Conservation (phyloP, 2,888 invertebrate species). For the Cryptops parisi region DNA sequence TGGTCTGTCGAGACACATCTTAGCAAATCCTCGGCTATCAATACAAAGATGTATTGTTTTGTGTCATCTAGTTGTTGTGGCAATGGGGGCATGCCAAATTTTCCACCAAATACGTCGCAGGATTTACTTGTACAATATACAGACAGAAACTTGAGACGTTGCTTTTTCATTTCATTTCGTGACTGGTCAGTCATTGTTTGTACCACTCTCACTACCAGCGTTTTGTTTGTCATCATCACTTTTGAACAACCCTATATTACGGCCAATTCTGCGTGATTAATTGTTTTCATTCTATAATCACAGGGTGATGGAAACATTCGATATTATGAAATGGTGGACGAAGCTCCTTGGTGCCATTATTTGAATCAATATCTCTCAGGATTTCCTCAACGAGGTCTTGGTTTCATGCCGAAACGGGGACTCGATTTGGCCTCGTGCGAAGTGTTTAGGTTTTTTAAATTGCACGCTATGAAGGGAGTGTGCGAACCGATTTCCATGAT, state of each 20-base stretch:
- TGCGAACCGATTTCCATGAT: conserved; percentile 97
- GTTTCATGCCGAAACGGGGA: conserved; percentile 94
- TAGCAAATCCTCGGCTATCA: no score
- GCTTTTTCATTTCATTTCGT: no score
- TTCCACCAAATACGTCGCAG: no score
- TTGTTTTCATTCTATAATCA: conserved; percentile 23
- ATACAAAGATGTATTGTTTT: no score
- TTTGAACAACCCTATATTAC: no score
- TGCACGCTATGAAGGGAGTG: conserved; percentile 50
- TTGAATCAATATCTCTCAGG: conserved; percentile 95
- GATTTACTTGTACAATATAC: no score
- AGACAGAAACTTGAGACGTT: no score
- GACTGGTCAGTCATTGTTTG: no score
- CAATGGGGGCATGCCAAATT: no score
- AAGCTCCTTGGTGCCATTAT: conserved; percentile 88
- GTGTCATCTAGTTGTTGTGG: no score
- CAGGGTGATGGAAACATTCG: conserved; percentile 92
- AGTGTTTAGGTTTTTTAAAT: conserved; percentile 85
- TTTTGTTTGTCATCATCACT: not conserved
- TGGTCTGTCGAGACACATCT: no score
- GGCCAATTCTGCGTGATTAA: no score
- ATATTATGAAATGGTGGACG: conserved; percentile 84
- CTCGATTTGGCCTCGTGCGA: conserved; percentile 89
- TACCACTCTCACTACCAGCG: not conserved
- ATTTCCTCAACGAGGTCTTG: conserved; percentile 82